phyloP scores from a whole-genome alignment of 2,113 vertebrate species.

The rabbit (Oryctolagus cuniculus) region DNA sequence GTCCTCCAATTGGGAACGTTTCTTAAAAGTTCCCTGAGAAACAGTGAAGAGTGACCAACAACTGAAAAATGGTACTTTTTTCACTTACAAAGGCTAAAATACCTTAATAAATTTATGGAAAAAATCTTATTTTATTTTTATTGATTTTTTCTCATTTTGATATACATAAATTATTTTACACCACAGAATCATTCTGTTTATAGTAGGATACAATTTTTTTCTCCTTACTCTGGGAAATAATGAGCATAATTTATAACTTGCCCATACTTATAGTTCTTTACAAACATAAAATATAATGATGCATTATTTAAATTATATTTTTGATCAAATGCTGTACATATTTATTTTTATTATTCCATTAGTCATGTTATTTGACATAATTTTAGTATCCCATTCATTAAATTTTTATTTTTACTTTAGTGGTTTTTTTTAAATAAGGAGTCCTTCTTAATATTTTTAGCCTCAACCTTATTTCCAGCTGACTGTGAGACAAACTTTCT shows the following conservation, averaged over 20 bases:
- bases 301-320: not conserved
- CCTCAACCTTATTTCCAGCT: not conserved
- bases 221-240: not conserved
- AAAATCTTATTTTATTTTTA: not conserved
- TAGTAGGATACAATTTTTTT: not conserved
- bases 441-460: not conserved
- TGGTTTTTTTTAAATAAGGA: not conserved
- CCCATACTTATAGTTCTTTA: not conserved
- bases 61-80: not conserved
- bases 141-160: not conserved
- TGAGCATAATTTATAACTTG: not conserved
- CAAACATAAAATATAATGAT: not conserved
- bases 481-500: not conserved
- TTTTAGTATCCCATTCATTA: not conserved
- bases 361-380: not conserved
- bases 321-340: not conserved
- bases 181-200: not conserved
- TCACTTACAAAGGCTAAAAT: not conserved
- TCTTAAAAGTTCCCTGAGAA: not conserved
- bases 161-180: not conserved
- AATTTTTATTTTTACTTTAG: conserved; percentile 5
- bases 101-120: not conserved
- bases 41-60: not conserved
- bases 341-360: not conserved
- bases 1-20: not conserved